Evolutionary conservation across 2,888 invertebrate species (phyloP), one percentile per base, ranked within the genome.

Genomic region (Drosophila lutescens): DNA sequence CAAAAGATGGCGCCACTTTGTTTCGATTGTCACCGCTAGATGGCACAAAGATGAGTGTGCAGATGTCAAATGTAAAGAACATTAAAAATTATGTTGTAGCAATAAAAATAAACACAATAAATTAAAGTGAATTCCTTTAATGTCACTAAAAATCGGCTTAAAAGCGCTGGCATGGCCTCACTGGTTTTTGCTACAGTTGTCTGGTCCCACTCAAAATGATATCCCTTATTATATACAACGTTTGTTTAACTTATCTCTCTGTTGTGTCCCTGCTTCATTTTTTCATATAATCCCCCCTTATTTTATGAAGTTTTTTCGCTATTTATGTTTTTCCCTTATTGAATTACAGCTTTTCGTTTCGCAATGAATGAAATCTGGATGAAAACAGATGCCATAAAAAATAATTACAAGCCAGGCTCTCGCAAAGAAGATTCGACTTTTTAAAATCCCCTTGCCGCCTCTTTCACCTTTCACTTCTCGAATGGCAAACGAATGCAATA

Each of bases 401-500:
- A 65, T 65, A 66, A 66, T 66, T 66, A 67, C 53, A 66, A 53
- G 32, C 46, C n/a, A 61, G 34, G 17, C 23, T 23, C 13, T 6
- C 5, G 8, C 34, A 58, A 58, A 58, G 51, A 30, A 30, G 51
- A 26, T 57, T 23, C 9, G 56, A 34, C 47, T 23, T 47, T 47
- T 34, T 12, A 34, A 51, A 50, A 54, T 17, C 38, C 40, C 54
- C 38, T 43, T 23, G 7, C 23, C 63, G n/a, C 26, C 57, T 17
- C 17, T 44, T 26, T 15, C 20, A 23, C 10, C 20, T 10, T 9
- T 34, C 5, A 7, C 36, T 17, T 8, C 47, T 41, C 41, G 47
- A 49, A 50, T 36, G 41, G 44, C 65, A 65, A 65, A 50, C 65
- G 65, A 67, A 66, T 47, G 66, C 65, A 46, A 54, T 55, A 34